Evolutionary conservation across 2,888 invertebrate genomes (phyloP), one percentile per base, ranked within the genome.

Genomic region (Tenthredo notha): DNA sequence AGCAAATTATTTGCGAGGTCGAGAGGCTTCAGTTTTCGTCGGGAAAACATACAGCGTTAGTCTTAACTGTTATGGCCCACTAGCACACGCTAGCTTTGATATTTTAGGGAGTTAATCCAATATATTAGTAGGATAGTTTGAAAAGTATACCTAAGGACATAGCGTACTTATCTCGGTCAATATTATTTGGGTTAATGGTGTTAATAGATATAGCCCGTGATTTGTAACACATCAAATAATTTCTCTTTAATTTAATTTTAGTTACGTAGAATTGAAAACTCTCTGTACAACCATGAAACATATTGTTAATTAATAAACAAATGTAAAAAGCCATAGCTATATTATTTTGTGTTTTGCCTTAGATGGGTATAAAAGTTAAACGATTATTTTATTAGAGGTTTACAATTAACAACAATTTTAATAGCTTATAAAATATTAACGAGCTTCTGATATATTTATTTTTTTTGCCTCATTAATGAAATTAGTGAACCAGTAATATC

Each of bases 11-110:
- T 83, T 29, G 61, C 80, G 80, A 80, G 37, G 21, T 7, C 58
- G 61, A 80, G 61, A 80, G 83, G 83, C 83, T 83, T 83, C 83
- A 37, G 58, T 61, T 77, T 77, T 77, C 2, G 25, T 61, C 18
- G 61, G 61, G 80, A 80, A 80, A 80, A 80, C 80, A 37, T 80
- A 80, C 61, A 80, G 80, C 61, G 58, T 58, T 61, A 40, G 29
- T 80, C 29, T 29, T 6, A 10, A n/a, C 80, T 10, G 50, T 18
- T 61, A 74, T 43, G n/a, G 37, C 43, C 54, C 47, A 33, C 74
- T 12, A 77, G 7, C 77, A 54, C 33, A n/a, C 33, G 54, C n/a
- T n/a, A 77, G 50, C 21, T 61, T n/a, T 2, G 58, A 21, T 80
- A 61, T 37, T 80, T 80, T 80, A 80, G 61, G 80, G 15, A 6